Base-by-base conservation (phyloP, 2,888 invertebrate species). In the Corbicula japonica region DNA sequence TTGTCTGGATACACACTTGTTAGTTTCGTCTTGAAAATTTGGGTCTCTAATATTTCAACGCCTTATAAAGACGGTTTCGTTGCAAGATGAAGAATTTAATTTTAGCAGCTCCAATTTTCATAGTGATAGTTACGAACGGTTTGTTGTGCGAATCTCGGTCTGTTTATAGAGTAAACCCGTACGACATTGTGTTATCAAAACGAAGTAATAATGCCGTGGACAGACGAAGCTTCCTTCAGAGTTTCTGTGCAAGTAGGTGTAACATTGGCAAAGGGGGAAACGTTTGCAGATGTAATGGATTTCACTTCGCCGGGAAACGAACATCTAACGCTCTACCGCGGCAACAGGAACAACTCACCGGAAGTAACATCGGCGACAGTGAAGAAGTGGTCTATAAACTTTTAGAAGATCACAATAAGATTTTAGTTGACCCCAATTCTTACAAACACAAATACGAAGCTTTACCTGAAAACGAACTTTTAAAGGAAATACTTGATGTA, bases 301-400 rank as follows among this genome's bases (percentile, higher is more conserved):
- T 90, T 61, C 91, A 91, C 76, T 91, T 91, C 68, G 90, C 91
- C 21, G 91, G 91, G 1, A 91, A 91, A 81, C 66, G 88, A 44
- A 66, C 66, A 23, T 54, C 58, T 21, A 62, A 32, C 0, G n/a
- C 54, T 8, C 21, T 32, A 8, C 26, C 26, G 1, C 44, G 21
- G 28, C 26, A 52, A 1, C 52, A 38, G 34, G 34, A 48, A 50
- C 48, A 10, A 34, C 23, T 41, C 6, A n/a, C n/a, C 26, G 66
- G 38, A 23, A n/a, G n/a, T n/a, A n/a, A n/a, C n/a, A 18, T 30
- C 15, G 61, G 52, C 2, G 62, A 62, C 30, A 26, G 44, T 4
- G 54, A 72, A 8, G 30, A 62, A 34, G n/a, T 63, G 23, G 54
- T 62, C 23, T 62, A 72, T 35, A 62, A 52, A 62, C 5, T 72